Conservation (phyloP, 2,113 vertebrate genomes). For the Brachyhypopomus occidentalis region DNA sequence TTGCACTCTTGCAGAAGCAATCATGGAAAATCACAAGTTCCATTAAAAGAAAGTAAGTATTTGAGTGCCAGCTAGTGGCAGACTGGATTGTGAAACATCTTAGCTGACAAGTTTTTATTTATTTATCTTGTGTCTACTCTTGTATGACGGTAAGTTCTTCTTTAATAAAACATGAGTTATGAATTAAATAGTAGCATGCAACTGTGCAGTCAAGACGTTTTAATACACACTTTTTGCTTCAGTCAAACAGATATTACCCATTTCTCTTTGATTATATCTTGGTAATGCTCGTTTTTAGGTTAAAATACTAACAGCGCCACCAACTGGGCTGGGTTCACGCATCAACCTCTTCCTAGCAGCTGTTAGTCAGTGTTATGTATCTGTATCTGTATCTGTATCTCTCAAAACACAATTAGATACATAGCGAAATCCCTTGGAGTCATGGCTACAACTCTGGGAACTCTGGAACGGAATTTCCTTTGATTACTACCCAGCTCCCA, state of each 20-base stretch:
- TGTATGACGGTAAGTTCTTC: constrained; percentile 49
- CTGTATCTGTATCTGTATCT: too few relatives aligned
- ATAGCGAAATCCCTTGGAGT: neutral
- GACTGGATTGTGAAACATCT: neutral
- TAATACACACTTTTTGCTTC: constrained; percentile 52
- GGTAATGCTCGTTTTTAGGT: neutral
- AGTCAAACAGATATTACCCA: constrained; percentile 18
- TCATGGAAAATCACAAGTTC: too few relatives aligned
- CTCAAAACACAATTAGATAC: neutral
- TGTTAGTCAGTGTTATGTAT: neutral
- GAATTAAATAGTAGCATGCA: constrained; percentile 59
- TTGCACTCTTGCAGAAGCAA: too few relatives aligned
- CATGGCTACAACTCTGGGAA: neutral
- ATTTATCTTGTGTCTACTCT: constrained; percentile 23
- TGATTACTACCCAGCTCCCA: neutral
- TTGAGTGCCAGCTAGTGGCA: neutral
- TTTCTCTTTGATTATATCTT: neutral
- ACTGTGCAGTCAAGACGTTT: constrained; percentile 34
- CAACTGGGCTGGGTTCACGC: neutral
- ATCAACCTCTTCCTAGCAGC: neutral
- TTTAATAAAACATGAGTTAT: constrained; percentile 65
- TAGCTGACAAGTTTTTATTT: constrained; percentile 6
- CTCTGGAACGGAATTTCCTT: too few relatives aligned
- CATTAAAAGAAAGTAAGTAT: neutral
- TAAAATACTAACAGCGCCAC: neutral